These are phyloP conservation scores for Pelobates cultripes DNA, from an alignment of 2,797 vertebrate species.

Conservation along the genomic window DNA sequence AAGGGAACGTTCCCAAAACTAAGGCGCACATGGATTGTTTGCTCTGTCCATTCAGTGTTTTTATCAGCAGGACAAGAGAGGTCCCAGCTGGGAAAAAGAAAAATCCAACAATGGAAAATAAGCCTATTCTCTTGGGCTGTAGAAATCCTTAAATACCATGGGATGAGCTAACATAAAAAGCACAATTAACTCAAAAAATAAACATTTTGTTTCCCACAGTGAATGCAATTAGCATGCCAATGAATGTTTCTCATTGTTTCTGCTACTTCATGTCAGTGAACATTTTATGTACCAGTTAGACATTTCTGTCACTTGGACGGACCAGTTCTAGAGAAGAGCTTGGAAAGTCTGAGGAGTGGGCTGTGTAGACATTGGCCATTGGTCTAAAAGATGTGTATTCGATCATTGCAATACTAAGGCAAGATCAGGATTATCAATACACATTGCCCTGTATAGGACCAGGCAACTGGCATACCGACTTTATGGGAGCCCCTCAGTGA, in stretches of 20 bases:
- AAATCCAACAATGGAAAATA: not conserved
- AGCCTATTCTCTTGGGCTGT: not conserved
- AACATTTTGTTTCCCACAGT: not conserved
- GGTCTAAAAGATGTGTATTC: too few relatives aligned
- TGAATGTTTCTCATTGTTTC: not conserved
- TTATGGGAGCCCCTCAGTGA: too few relatives aligned
- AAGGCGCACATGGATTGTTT: not conserved
- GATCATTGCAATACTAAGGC: too few relatives aligned
- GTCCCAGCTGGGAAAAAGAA: not conserved
- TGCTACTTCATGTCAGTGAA: too few relatives aligned
- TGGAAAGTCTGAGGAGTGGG: too few relatives aligned
- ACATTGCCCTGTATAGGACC: too few relatives aligned
- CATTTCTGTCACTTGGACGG: too few relatives aligned
- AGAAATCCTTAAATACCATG: not conserved
- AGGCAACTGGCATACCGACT: too few relatives aligned
- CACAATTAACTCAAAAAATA: not conserved
- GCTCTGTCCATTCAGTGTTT: not conserved
- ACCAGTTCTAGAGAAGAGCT: too few relatives aligned
- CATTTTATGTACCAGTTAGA: too few relatives aligned
- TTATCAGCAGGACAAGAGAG: not conserved
- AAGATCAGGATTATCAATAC: too few relatives aligned
- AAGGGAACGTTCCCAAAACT: not conserved
- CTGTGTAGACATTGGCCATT: too few relatives aligned
- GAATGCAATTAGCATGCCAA: not conserved
- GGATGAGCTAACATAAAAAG: not conserved